Evolutionary conservation across 2,888 invertebrate species (phyloP).

Genomic region (Cephalotes varians): DNA sequence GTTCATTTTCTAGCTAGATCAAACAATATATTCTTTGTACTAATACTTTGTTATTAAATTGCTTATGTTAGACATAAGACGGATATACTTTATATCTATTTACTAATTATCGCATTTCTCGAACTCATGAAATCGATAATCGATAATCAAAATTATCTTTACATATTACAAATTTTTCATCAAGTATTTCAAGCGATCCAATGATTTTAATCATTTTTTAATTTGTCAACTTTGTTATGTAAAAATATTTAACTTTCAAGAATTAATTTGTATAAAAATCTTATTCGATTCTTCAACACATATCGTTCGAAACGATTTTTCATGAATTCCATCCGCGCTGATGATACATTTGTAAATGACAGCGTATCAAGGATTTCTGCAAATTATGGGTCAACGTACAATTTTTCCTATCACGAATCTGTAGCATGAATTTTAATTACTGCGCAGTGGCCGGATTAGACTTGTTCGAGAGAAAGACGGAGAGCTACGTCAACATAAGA

Average conservation of each 20-base stretch:
- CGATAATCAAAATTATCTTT: neutral
- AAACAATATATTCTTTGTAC: slow-evolving; percentile 13
- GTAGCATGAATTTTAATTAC: slow-evolving; percentile 63
- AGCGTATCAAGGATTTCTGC: slow-evolving; percentile 7
- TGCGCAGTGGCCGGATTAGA: slow-evolving; percentile 64
- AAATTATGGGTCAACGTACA: slow-evolving; percentile 21
- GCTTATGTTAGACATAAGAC: neutral
- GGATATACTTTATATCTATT: neutral
- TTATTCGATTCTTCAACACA: neutral
- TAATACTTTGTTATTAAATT: slow-evolving; percentile 21
- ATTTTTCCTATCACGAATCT: slow-evolving; percentile 61
- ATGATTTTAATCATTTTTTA: neutral
- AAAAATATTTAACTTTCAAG: neutral
- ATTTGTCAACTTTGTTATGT: neutral
- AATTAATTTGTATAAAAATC: neutral
- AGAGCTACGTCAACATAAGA: neutral
- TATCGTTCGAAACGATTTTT: neutral
- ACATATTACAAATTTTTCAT: neutral
- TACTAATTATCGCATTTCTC: neutral
- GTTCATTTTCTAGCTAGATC: slow-evolving; percentile 18
- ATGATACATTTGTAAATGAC: slow-evolving; percentile 3
- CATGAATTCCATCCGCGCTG: slow-evolving; percentile 11
- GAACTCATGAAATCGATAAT: neutral
- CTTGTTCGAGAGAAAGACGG: slow-evolving; percentile 29
- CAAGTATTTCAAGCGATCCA: neutral